Evolutionary conservation across 2,888 invertebrate species (phyloP).

Genomic region (Protula sp.): DNA sequence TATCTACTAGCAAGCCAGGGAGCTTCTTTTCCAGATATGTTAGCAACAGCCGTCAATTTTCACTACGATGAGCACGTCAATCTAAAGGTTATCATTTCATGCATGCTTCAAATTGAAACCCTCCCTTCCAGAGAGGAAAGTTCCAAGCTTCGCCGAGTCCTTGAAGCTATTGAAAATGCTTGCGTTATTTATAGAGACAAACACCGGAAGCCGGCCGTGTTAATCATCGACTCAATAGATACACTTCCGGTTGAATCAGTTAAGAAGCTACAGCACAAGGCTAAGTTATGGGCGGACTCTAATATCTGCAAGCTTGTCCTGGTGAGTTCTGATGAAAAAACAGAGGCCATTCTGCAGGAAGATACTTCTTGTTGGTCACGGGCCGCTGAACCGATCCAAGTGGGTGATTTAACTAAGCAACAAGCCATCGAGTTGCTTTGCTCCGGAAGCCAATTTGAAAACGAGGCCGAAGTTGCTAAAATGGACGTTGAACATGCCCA

Average conservation of each 20-base stretch:
- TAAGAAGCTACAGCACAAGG: constrained; percentile 21
- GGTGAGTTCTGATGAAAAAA: constrained; percentile 20
- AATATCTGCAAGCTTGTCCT: constrained; percentile 26
- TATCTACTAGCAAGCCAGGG: constrained; percentile 21
- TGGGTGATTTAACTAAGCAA: constrained; percentile 21
- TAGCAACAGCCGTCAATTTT: constrained; percentile 22
- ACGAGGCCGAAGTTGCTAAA: no score
- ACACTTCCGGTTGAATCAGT: constrained; percentile 5
- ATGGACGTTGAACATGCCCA: background rate
- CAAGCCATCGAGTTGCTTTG: no score
- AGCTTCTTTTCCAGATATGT: constrained; percentile 19
- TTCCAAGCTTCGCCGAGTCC: constrained; percentile 11
- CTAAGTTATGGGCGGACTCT: constrained; percentile 28
- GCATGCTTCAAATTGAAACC: background rate
- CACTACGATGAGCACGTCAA: constrained; percentile 22
- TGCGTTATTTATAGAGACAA: constrained; percentile 12
- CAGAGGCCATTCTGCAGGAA: constrained; percentile 14
- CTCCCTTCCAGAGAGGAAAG: background rate
- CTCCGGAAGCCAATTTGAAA: no score
- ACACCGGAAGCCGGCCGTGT: constrained; percentile 17
- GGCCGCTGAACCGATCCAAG: constrained; percentile 16
- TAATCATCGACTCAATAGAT: constrained; percentile 23
- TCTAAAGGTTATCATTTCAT: background rate
- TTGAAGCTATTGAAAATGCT: constrained; percentile 25
- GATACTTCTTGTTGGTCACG: constrained; percentile 21